A percentile compares a stretch with the other conserved stretches of the same genome.
Evolutionary conservation across 2,113 vertebrate species (phyloP).

Genomic region (Pimephales promelas): DNA sequence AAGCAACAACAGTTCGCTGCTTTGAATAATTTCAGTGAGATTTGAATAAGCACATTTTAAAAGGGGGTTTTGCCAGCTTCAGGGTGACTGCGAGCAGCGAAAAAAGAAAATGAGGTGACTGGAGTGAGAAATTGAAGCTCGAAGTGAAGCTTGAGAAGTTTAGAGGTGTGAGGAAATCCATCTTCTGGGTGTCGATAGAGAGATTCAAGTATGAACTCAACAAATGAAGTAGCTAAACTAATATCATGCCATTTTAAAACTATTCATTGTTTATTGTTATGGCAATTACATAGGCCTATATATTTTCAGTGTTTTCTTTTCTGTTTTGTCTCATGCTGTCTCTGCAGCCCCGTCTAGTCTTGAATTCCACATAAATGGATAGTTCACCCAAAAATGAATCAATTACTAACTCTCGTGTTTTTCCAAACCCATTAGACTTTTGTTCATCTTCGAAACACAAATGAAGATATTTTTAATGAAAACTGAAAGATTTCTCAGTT

Average conservation of each 20-base stretch:
- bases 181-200: not conserved
- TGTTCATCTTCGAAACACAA: no score
- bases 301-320: not conserved
- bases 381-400: not conserved
- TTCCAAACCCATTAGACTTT: no score
- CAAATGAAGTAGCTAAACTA: not conserved
- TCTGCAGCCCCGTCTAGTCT: not conserved
- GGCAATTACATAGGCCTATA: not conserved
- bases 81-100: slow-evolving; percentile 16
- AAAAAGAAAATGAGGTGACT: slow-evolving; percentile 20
- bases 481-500: no score
- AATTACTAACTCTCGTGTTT: no score
- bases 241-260: not conserved
- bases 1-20: slow-evolving; percentile 49
- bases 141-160: slow-evolving; percentile 17
- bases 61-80: slow-evolving; percentile 36
- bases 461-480: no score
- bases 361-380: not conserved
- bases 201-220: no score
- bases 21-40: slow-evolving; percentile 51
- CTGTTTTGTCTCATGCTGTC: not conserved
- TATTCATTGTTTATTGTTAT: not conserved
- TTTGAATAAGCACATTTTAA: slow-evolving; percentile 53
- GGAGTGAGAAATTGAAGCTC: slow-evolving; percentile 29
- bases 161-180: slow-evolving; percentile 27